These are phyloP conservation scores for Pangasianodon hypophthalmus DNA, from an alignment of 2,113 vertebrate genomes.

Conservation along the genomic window DNA sequence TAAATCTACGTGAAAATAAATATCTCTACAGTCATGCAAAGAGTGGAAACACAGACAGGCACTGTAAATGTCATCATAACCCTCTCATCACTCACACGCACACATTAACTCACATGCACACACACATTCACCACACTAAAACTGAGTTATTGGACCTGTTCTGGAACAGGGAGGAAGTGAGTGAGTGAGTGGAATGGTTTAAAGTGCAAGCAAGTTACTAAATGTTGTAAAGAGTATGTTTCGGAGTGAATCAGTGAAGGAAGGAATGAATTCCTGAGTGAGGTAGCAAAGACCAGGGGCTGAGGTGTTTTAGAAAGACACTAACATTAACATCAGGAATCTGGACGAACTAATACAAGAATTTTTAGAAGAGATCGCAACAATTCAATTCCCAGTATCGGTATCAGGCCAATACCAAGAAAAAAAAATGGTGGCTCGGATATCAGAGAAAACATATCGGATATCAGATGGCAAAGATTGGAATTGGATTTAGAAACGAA, in stretches of 20 bases:
- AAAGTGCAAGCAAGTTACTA: not conserved
- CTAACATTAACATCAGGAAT: not conserved
- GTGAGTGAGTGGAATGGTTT: not conserved
- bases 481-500: not conserved
- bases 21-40: slow-evolving; percentile 40
- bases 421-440: not conserved
- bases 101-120: not conserved
- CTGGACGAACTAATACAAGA: too few species aligned
- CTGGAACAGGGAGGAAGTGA: slow-evolving; percentile 14
- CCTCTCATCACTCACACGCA: slow-evolving; percentile 21
- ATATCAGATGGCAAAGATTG: not conserved
- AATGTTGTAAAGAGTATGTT: not conserved
- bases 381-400: not conserved
- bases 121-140: slow-evolving; percentile 10
- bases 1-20: slow-evolving; percentile 39
- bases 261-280: not conserved
- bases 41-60: slow-evolving; percentile 43
- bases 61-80: slow-evolving; percentile 43
- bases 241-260: not conserved
- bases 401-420: not conserved
- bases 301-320: not conserved
- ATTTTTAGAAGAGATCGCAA: not conserved
- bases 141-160: slow-evolving; percentile 54
- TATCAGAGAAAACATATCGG: not conserved
- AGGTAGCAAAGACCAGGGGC: not conserved